These are phyloP conservation scores for Tringa solitaria DNA, from an alignment of 2,113 vertebrate species.

Conservation along the genomic window DNA sequence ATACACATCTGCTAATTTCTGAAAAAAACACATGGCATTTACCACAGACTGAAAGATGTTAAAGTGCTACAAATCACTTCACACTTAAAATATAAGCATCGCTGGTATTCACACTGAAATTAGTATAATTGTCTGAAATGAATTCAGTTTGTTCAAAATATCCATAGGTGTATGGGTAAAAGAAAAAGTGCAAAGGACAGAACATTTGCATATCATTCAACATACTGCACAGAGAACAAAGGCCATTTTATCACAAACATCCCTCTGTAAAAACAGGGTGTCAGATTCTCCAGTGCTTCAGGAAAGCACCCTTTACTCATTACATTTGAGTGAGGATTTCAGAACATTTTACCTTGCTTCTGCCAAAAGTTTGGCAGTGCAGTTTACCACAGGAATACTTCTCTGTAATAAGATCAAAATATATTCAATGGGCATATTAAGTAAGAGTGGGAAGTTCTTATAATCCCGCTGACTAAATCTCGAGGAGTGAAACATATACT, in stretches of 20 bases:
- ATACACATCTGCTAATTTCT: neutral
- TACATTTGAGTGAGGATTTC: neutral
- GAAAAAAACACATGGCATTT: neutral
- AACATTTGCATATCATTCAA: neutral
- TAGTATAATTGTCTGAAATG: neutral
- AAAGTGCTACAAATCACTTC: neutral
- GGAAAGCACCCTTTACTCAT: neutral
- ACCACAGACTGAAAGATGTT: neutral
- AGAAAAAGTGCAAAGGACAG: neutral
- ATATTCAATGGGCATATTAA: neutral
- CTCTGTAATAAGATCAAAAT: neutral
- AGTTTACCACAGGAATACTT: neutral
- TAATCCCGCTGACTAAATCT: neutral
- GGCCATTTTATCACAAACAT: neutral
- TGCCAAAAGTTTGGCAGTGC: neutral
- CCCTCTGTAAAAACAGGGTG: neutral
- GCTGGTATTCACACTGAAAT: neutral
- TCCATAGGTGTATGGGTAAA: neutral
- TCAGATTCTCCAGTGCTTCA: neutral
- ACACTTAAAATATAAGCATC: neutral
- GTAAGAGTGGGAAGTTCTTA: neutral
- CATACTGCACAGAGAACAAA: neutral
- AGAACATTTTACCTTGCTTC: neutral
- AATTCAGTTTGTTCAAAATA: neutral
- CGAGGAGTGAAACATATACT: neutral